A percentile compares a stretch with the other conserved stretches of the same genome.
Conservation (phyloP, 2,113 vertebrate species). For the Eupsittula cactorum region DNA sequence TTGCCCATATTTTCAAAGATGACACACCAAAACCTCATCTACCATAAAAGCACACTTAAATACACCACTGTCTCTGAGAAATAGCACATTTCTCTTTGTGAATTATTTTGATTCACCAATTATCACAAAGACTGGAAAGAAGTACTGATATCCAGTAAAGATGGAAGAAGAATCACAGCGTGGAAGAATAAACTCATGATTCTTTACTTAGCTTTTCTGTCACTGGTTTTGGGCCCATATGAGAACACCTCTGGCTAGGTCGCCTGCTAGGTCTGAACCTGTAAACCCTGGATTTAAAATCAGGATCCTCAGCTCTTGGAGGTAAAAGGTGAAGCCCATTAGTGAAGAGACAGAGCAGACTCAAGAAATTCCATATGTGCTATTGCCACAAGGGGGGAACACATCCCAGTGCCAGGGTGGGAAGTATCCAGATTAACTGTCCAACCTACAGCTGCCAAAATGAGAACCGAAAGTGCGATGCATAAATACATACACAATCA, state of each 20-base stretch:
- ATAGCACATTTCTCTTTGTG: neutral
- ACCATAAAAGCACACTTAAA: neutral
- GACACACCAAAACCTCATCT: conserved; percentile 26
- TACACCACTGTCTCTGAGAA: neutral
- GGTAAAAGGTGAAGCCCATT: conserved; percentile 51
- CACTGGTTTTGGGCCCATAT: neutral
- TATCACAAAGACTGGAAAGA: conserved; percentile 20
- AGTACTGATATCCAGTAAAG: neutral
- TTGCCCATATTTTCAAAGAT: conserved; percentile 36
- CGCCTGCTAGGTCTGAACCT: neutral
- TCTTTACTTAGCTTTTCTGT: neutral
- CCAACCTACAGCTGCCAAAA: neutral
- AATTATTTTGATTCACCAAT: conserved; percentile 5
- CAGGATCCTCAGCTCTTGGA: neutral
- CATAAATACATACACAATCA: neutral
- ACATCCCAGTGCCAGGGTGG: neutral
- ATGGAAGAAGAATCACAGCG: neutral
- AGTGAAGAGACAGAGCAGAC: conserved; percentile 26
- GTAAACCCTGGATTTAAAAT: conserved; percentile 40
- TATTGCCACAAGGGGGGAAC: conserved; percentile 11
- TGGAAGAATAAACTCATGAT: neutral
- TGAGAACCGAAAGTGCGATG: neutral
- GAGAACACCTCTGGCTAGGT: neutral
- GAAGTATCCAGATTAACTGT: neutral
- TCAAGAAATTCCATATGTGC: conserved; percentile 22